Conservation (phyloP, 1,140 invertebrate species). For the Zaprionus davidi region DNA sequence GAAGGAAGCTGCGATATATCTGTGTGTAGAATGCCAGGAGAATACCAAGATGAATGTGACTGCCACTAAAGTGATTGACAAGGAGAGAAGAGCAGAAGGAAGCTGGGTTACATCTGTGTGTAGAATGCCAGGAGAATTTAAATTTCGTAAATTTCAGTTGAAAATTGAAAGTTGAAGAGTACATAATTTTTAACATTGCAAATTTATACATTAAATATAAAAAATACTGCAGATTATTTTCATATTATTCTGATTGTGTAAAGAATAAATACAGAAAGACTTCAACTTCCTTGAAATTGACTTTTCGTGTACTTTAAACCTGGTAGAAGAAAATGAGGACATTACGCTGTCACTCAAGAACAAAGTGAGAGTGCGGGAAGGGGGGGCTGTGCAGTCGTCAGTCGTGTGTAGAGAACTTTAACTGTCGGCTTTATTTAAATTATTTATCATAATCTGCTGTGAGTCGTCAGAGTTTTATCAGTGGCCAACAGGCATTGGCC, state of each 20-base stretch:
- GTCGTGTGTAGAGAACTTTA: slow-evolving; percentile 53
- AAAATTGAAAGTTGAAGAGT: neutral
- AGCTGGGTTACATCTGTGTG: no score
- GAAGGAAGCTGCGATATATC: no score
- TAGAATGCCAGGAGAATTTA: neutral
- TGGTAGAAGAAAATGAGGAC: neutral
- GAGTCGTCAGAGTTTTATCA: slow-evolving; percentile 41
- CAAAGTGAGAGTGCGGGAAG: neutral
- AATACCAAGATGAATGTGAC: neutral
- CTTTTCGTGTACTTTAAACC: neutral
- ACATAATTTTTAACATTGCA: neutral
- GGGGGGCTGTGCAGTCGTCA: neutral
- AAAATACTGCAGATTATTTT: neutral
- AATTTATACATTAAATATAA: no score
- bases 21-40: neutral
- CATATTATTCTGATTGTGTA: neutral
- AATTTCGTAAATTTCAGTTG: neutral
- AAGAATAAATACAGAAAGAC: no score
- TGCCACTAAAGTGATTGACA: slow-evolving; percentile 14
- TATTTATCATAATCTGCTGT: slow-evolving; percentile 57
- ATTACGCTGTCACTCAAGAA: neutral
- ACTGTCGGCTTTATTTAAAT: slow-evolving; percentile 71
- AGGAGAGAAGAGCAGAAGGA: neutral
- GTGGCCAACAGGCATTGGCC: slow-evolving; percentile 31
- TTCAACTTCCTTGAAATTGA: neutral